These are phyloP conservation scores for Apodemus sylvaticus DNA, from an alignment of 2,113 vertebrate genomes.

Conservation along the genomic window DNA sequence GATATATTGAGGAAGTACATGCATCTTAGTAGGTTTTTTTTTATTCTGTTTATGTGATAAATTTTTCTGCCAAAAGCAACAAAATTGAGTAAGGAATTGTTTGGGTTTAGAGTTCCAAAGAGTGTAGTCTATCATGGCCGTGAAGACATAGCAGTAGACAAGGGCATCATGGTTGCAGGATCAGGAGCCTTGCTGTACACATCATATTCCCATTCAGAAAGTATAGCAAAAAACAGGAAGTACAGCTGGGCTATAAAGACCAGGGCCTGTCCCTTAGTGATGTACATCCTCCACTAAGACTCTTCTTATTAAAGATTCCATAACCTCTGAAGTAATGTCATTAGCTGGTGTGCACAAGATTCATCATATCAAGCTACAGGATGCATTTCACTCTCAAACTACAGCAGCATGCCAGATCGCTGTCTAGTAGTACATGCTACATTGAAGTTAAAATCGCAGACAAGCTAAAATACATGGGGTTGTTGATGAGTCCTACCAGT, in stretches of 20 bases:
- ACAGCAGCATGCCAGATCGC: not conserved
- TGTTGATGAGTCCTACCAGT: not conserved
- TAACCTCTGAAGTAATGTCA: not conserved
- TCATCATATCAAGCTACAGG: not conserved
- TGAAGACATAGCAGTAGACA: not conserved
- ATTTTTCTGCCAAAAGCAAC: not conserved
- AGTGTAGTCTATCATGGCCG: not conserved
- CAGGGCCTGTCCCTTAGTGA: not conserved
- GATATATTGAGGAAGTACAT: rapidly evolving
- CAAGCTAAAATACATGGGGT: not conserved
- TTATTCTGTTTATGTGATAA: not conserved
- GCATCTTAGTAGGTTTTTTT: not conserved
- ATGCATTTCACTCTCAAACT: not conserved
- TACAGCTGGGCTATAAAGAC: not conserved
- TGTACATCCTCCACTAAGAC: not conserved
- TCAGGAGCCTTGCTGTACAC: not conserved
- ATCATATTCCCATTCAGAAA: not conserved
- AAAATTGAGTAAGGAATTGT: not conserved
- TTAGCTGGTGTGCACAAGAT: too few relatives aligned
- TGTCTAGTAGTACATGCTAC: not conserved
- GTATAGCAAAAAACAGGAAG: too few relatives aligned
- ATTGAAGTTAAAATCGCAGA: not conserved
- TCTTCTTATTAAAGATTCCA: not conserved
- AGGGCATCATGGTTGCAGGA: not conserved
- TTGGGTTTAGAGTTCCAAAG: not conserved